Evolutionary conservation across 2,113 vertebrate genomes (phyloP), one percentile per base, ranked within the genome.

Genomic region (Zeus faber): DNA sequence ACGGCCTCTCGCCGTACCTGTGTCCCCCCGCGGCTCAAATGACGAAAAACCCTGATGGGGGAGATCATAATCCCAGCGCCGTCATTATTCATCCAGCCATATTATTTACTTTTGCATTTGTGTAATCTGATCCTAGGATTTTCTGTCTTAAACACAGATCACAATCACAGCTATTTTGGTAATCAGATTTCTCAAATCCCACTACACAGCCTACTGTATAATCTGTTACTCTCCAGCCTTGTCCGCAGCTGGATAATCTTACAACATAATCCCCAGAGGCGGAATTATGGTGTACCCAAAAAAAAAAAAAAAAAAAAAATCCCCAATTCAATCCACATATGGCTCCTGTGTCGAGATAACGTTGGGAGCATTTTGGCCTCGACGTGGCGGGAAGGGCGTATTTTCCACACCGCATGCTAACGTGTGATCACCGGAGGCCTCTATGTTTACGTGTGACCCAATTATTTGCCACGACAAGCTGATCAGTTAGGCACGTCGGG

Each of bases 391-490:
- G 18, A 18, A 9, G 31, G 22, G 24, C 62, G 60, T 52, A 45
- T 71, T 62, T 57, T 47, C 62, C 54, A 70, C 50, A 20, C 5
- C 58, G 46, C 3, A 65, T 52, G 62, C 53, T 77, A 40, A 70
- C 63, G 49, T 54, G 60, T 44, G 54, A 67, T 54, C 57, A 54
- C 43, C n/a, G n/a, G n/a, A n/a, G n/a, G n/a, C n/a, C 27, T 29
- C 4, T 29, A 29, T 29, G 27, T 5, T 29, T 29, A 4, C 9
- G 4, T 29, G 4, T 29, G 9, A 5, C 27, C 9, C 9, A 5
- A 9, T 9, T 4, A 9, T 29, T 29, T 29, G 27, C 9, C 27
- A 29, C 4, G 27, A n/a, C n/a, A n/a, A 5, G 29, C 7, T 31
- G 29, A 11, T 35, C 3, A 13, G n/a, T 35, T 10, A 35, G 33